Evolutionary conservation across 1,140 invertebrate species (phyloP).

Genomic region (Aethina tumida): DNA sequence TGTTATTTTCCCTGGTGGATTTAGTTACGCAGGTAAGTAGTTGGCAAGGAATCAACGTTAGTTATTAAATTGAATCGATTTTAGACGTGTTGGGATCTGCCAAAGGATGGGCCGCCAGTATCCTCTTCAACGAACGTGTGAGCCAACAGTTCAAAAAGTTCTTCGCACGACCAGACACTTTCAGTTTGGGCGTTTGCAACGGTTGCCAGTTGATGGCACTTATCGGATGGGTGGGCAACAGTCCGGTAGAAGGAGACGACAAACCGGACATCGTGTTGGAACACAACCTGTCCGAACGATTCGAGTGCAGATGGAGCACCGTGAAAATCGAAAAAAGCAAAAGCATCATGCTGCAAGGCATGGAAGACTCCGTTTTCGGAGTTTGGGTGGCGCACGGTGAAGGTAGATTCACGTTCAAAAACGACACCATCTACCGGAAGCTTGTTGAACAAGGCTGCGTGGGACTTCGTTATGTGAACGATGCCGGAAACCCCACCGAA

Average conservation of each 20-base stretch:
- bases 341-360: conserved; percentile 77
- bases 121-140: conserved; percentile 61
- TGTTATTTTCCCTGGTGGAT: conserved; percentile 91
- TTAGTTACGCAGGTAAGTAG: conserved; percentile 84
- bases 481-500: conserved; percentile 63
- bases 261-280: conserved; percentile 62
- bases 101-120: conserved; percentile 93
- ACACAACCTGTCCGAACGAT: conserved; percentile 78
- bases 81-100: conserved; percentile 91
- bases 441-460: conserved; percentile 55
- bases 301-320: conserved; percentile 85
- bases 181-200: conserved; percentile 95
- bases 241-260: conserved; percentile 24
- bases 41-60: conserved; percentile 8
- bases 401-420: conserved; percentile 61
- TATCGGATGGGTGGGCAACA: conserved; percentile 58
- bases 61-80: conserved; percentile 20
- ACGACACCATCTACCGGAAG: conserved; percentile 41
- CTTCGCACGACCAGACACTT: conserved; percentile 64
- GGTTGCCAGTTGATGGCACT: conserved; percentile 93
- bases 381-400: conserved; percentile 98
- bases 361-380: conserved; percentile 76
- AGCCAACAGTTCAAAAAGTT: conserved; percentile 64
- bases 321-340: conserved; percentile 55
- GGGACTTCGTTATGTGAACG: conserved; percentile 76